A percentile compares a stretch with the other conserved stretches of the same genome.
Evolutionary conservation across 2,113 vertebrate genomes (phyloP).

Genomic region (Aythya baeri): DNA sequence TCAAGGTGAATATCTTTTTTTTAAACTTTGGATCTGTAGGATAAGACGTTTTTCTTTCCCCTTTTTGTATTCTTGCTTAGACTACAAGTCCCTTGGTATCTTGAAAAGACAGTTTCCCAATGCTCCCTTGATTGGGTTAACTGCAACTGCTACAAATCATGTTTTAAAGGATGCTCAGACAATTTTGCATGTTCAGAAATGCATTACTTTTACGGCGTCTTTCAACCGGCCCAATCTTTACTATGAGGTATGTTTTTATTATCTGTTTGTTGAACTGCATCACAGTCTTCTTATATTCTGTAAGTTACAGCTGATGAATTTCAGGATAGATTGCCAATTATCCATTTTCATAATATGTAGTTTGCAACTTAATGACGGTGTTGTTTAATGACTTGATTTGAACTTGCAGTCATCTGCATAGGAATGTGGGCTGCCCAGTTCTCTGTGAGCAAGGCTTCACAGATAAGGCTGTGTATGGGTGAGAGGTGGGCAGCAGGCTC

Average conservation of each 20-base stretch:
- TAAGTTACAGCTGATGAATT: background rate
- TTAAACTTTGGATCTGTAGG: background rate
- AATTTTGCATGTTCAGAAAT: conserved; percentile 86
- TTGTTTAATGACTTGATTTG: background rate
- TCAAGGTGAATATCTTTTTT: background rate
- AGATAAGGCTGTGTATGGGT: background rate
- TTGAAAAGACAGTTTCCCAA: conserved; percentile 95
- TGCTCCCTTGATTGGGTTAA: conserved; percentile 88
- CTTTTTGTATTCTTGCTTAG: conserved; percentile 63
- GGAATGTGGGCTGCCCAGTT: background rate
- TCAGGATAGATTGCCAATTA: background rate
- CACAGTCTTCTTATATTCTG: background rate
- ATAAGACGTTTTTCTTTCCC: background rate
- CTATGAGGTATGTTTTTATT: conserved; percentile 85
- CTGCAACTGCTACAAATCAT: conserved; percentile 91
- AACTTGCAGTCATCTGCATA: background rate
- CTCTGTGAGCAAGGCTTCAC: background rate
- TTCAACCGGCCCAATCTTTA: conserved; percentile 95
- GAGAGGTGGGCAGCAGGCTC: background rate
- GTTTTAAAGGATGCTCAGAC: conserved; percentile 92
- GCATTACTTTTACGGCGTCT: conserved; percentile 89
- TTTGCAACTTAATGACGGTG: background rate
- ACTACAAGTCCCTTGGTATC: conserved; percentile 96
- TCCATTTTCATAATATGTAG: background rate
- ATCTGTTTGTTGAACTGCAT: background rate